A percentile compares a stretch with the other conserved stretches of the same genome.
These are phyloP conservation scores for Acrobasis suavella DNA, from an alignment of 2,888 invertebrate species.

Conservation along the genomic window DNA sequence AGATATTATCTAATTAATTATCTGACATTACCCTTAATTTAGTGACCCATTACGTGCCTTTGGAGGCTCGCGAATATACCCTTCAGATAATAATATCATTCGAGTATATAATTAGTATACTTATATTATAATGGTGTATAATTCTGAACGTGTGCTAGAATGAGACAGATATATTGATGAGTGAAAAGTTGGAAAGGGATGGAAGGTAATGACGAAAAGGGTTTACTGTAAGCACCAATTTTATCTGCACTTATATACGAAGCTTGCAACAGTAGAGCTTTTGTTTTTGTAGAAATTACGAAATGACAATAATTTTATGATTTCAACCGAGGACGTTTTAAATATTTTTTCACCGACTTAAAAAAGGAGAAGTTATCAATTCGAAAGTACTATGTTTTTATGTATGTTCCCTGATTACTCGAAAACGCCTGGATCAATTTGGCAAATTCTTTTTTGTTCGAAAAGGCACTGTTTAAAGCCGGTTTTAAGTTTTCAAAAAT, in stretches of 20 bases:
- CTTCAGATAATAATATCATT: slow-evolving; percentile 7
- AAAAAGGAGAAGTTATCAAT: background rate
- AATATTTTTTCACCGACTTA: too few species aligned
- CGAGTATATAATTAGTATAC: background rate
- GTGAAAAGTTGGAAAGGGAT: background rate
- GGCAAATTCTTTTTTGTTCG: too few species aligned
- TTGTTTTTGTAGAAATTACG: background rate
- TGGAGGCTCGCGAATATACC: slow-evolving; percentile 8
- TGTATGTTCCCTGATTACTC: too few species aligned
- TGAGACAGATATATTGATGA: background rate
- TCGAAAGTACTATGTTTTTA: background rate
- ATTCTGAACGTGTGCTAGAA: background rate
- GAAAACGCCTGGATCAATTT: too few species aligned
- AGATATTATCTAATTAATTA: slow-evolving; percentile 21
- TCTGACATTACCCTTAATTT: slow-evolving; percentile 14
- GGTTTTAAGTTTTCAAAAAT: too few species aligned
- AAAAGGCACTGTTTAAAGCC: too few species aligned
- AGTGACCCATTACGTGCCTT: slow-evolving; percentile 7
- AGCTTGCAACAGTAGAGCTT: background rate
- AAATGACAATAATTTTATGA: background rate
- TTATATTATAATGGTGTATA: background rate
- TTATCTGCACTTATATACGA: slow-evolving; percentile 7
- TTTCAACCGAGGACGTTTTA: background rate
- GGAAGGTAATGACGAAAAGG: slow-evolving; percentile 2
- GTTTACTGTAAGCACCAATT: slow-evolving; percentile 9